Percentiles rank a stretch among this genome's conserved stretches.
Evolutionary conservation across 2,888 invertebrate species (phyloP).

Genomic region (Zygogramma bicolorata): DNA sequence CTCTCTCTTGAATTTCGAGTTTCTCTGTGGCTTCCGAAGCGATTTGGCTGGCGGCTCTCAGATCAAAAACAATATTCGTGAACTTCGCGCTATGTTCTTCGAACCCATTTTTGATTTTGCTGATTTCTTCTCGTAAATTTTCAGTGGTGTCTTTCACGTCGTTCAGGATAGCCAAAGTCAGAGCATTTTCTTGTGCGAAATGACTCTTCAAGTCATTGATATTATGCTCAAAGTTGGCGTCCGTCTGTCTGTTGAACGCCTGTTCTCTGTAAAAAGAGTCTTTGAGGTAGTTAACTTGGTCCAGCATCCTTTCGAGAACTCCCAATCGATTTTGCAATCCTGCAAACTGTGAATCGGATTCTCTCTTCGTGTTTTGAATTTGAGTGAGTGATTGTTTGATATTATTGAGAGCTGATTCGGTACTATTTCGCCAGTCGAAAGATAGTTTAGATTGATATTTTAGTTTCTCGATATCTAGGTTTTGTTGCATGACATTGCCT

Average conservation of each 20-base stretch:
- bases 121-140: constrained; percentile 52
- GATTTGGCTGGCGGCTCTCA: constrained; percentile 68
- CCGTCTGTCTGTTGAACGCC: constrained; percentile 50
- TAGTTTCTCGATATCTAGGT: constrained; percentile 55
- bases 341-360: constrained; percentile 47
- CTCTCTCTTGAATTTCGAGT: constrained; percentile 67
- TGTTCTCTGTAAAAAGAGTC: constrained; percentile 59
- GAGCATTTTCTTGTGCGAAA: constrained; percentile 62
- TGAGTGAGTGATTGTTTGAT: constrained; percentile 61
- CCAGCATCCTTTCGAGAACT: constrained; percentile 53
- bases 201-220: constrained; percentile 61
- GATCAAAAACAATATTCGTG: constrained; percentile 67
- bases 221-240: constrained; percentile 50
- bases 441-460: constrained; percentile 65
- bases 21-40: constrained; percentile 69
- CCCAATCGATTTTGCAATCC: constrained; percentile 52
- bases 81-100: constrained; percentile 67
- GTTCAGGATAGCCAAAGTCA: constrained; percentile 62
- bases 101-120: constrained; percentile 51
- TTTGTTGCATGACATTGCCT: constrained; percentile 42
- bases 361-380: constrained; percentile 47
- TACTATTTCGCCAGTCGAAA: constrained; percentile 69
- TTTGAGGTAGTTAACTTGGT: constrained; percentile 53
- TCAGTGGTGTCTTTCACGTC: constrained; percentile 61
- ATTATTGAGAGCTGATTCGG: constrained; percentile 68